Evolutionary conservation across 2,113 vertebrate species (phyloP), one percentile per base, ranked within the genome.

Genomic region (Nesoenas mayeri): DNA sequence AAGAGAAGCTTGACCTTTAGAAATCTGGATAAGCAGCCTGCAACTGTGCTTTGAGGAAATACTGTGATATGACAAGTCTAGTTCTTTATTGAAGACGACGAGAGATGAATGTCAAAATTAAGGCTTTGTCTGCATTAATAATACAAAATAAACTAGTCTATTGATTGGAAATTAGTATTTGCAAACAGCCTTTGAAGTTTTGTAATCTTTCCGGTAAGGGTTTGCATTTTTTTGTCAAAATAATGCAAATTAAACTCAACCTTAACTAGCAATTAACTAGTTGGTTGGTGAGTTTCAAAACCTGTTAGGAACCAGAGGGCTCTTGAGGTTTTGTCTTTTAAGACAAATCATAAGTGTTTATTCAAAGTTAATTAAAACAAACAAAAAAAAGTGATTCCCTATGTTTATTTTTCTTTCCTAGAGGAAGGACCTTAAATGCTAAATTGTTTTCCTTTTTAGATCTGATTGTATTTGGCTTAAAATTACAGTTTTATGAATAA

Each of bases 51-150:
- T 88, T 96, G 90, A 95, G 91, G 91, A 97, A 86, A 96, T 93
- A 25, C 70, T 73, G 81, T 97, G 91, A 65, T 95, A 82, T 96
- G 94, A 87, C 88, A 83, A 77, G 86, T 87, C 83, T 70, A 48
- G 53, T 62, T 79, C 80, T 88, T 58, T 38, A 66, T 32, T 62
- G 85, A 70, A 84, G 70, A 79, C 53, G 53, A 34, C 0, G 2
- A 93, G 81, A 93, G 77, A 38, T 0, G 2, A 83, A 78, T 90
- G 85, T 95, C 77, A 95, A 93, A 93, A 87, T 78, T 36, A 86
- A 92, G 88, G 90, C 89, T 97, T 71, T 97, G 84, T 97, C 96
- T 97, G 92, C 42, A 89, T 89, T 85, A 75, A 32, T 96, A 93
- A 22, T 84, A 86, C 67, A 57, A 89, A 94, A 53, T 53, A 64